These are phyloP conservation scores for Melipona bicolor DNA, from an alignment of 2,888 invertebrate species.

Conservation along the genomic window DNA sequence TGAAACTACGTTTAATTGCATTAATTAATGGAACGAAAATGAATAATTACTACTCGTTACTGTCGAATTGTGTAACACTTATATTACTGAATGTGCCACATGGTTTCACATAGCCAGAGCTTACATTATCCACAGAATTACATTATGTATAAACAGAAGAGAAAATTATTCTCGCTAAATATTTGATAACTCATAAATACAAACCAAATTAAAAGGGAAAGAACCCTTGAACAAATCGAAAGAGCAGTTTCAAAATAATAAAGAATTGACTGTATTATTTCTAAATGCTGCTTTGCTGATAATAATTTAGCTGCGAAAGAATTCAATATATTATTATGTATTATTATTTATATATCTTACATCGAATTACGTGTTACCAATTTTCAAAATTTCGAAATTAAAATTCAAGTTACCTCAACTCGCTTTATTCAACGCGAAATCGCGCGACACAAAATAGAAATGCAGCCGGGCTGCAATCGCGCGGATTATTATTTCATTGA, in stretches of 20 bases:
- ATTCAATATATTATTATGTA: background rate
- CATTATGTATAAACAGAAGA: background rate
- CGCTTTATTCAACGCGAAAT: background rate
- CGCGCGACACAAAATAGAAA: background rate
- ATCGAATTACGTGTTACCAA: no score
- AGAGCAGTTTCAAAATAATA: background rate
- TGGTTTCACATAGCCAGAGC: background rate
- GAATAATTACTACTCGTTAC: background rate
- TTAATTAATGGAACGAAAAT: background rate
- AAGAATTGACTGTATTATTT: background rate
- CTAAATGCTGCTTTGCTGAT: background rate
- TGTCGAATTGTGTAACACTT: background rate
- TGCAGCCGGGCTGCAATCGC: background rate
- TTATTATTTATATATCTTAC: no score
- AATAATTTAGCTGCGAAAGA: background rate
- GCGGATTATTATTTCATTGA: background rate
- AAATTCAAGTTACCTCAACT: no score
- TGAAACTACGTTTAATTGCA: background rate
- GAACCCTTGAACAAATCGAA: background rate
- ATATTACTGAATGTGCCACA: background rate
- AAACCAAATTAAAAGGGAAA: no score
- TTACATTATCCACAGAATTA: background rate
- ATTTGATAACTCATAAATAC: background rate
- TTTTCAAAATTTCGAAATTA: no score
- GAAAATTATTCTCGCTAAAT: background rate